These are phyloP conservation scores for Cephalotes varians DNA, from an alignment of 2,888 invertebrate genomes.

Conservation along the genomic window DNA sequence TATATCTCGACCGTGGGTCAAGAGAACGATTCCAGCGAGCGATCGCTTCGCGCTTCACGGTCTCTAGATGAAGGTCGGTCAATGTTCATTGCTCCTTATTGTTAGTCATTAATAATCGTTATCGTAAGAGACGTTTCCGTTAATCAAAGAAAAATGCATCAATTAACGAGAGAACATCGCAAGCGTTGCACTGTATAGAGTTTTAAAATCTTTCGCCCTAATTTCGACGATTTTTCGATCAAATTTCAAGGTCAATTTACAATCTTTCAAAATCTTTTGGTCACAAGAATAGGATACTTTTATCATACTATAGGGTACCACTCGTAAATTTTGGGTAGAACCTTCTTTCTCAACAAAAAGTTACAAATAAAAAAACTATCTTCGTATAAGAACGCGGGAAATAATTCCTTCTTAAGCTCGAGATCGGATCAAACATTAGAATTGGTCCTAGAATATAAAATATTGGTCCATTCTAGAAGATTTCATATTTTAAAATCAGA, in stretches of 20 bases:
- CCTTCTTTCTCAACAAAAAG: neutral
- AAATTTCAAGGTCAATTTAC: neutral
- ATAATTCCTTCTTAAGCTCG: neutral
- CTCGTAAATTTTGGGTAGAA: neutral
- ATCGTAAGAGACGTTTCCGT: neutral
- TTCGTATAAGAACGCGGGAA: neutral
- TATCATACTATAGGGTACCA: no score
- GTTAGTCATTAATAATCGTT: conserved; percentile 17
- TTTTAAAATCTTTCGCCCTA: neutral
- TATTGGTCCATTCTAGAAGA: neutral
- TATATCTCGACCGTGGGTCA: neutral
- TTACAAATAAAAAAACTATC: neutral
- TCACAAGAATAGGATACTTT: neutral
- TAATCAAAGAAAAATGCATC: neutral
- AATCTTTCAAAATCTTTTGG: neutral
- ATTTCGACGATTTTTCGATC: neutral
- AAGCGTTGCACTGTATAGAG: neutral
- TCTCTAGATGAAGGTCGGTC: neutral
- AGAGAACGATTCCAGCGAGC: neutral
- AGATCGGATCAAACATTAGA: neutral
- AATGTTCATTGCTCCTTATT: neutral
- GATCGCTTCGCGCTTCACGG: neutral
- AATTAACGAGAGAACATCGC: neutral
- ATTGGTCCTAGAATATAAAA: neutral
- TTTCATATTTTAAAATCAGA: neutral